Evolutionary conservation across 2,888 invertebrate species (phyloP), one percentile per base, ranked within the genome.

Genomic region (Amitus sp.): DNA sequence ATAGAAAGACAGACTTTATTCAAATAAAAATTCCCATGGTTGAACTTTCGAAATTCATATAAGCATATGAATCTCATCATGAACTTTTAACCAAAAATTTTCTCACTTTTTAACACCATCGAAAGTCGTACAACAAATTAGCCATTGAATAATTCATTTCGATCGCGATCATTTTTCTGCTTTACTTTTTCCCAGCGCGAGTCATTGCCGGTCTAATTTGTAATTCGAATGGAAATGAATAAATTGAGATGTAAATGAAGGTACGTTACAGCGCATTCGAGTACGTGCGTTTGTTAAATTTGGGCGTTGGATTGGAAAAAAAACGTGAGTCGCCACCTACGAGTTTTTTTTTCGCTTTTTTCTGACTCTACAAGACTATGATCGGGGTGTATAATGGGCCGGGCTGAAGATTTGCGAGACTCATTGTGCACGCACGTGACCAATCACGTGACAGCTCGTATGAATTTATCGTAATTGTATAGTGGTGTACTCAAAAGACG

Each of bases 281-380:
- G 9, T 13, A 5, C 34, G 34, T 34, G 34, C 39, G 17, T 39
- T 39, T 17, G 39, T 39, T 7, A 20, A 43, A 43, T 43, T 43
- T 43, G 23, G 43, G 43, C 27, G 27, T 42, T 39, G 33, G 56
- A 60, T 60, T 50, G 23, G 19, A n/a, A n/a, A n/a, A n/a, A n/a
- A n/a, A n/a, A n/a, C n/a, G n/a, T n/a, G n/a, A n/a, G n/a, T n/a
- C n/a, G n/a, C n/a, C n/a, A n/a, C n/a, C n/a, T n/a, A n/a, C n/a
- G n/a, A n/a, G n/a, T n/a, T n/a, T n/a, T n/a, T n/a, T n/a, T n/a
- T n/a, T n/a, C n/a, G n/a, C n/a, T n/a, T n/a, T n/a, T n/a, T n/a
- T n/a, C n/a, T n/a, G 34, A 47, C n/a, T n/a, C n/a, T n/a, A 50
- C 54, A 43, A 46, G 55, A 53, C 19, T 37, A 28, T 47, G 51